Conservation (phyloP, 2,888 invertebrate species). For the Chrysolina oricalcia region DNA sequence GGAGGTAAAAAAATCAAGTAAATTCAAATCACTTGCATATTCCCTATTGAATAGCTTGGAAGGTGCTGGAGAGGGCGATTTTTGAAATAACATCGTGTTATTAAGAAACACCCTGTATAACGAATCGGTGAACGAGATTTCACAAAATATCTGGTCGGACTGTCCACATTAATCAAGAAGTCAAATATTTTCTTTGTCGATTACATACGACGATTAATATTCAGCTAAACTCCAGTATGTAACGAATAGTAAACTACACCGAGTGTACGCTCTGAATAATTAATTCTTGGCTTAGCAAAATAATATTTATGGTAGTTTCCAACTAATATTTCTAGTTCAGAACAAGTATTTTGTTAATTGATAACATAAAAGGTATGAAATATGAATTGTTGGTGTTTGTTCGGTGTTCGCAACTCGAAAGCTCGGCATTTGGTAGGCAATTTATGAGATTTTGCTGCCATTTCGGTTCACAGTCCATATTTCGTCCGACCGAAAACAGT, state of each 20-base stretch:
- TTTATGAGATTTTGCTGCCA: not conserved
- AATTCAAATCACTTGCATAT: too few species aligned
- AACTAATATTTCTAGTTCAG: not conserved
- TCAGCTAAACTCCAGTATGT: not conserved
- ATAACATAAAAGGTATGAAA: not conserved
- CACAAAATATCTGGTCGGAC: too few species aligned
- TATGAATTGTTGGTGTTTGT: slow-evolving; percentile 5
- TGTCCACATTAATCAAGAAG: not conserved
- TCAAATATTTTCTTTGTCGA: not conserved
- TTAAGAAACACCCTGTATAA: too few species aligned
- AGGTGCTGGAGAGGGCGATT: too few species aligned
- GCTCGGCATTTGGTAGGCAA: not conserved
- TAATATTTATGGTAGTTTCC: not conserved
- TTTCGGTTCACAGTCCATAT: slow-evolving; percentile 3
- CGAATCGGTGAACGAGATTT: too few species aligned
- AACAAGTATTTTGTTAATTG: slow-evolving; percentile 8
- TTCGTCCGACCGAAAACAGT: not conserved
- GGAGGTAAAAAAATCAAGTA: too few species aligned
- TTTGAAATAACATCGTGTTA: too few species aligned
- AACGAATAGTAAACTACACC: not conserved
- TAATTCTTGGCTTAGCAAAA: not conserved
- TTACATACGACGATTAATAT: not conserved
- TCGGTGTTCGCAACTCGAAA: not conserved
- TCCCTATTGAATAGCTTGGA: too few species aligned
- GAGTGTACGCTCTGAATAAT: not conserved